A percentile compares a stretch with the other conserved stretches of the same genome.
phyloP scores from a whole-genome alignment of 2,888 invertebrate species.

The Panopea generosa region DNA sequence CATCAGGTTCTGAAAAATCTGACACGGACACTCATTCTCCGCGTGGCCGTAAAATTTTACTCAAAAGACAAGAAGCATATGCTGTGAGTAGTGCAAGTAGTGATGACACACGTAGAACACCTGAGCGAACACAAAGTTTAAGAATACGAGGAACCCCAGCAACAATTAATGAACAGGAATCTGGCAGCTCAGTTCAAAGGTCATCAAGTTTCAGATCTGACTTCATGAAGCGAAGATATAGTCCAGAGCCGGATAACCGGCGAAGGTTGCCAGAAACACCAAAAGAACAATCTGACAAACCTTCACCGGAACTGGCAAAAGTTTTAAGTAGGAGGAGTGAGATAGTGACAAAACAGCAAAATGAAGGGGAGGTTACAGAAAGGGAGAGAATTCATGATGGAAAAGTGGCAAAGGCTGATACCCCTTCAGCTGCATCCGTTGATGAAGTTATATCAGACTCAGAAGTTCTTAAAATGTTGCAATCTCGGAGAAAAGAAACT shows the following conservation, averaged over 20 bases:
- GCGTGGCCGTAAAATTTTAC: conserved; percentile 49
- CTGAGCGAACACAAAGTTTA: conserved; percentile 84
- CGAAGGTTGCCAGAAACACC: conserved; percentile 54
- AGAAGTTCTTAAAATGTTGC: conserved; percentile 69
- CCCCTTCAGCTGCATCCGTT: conserved; percentile 33
- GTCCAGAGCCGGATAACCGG: conserved; percentile 55
- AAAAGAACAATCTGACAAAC: conserved; percentile 88
- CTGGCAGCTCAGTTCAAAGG: conserved; percentile 63
- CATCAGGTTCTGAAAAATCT: conserved; percentile 72
- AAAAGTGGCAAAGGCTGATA: conserved; percentile 44
- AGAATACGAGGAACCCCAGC: conserved; percentile 65
- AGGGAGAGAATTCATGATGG: conserved; percentile 55
- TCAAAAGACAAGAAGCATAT: conserved; percentile 68
- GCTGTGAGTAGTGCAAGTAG: conserved; percentile 69
- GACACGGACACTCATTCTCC: conserved; percentile 61
- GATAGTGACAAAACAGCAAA: conserved; percentile 68
- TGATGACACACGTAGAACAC: conserved; percentile 71
- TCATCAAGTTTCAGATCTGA: conserved; percentile 76
- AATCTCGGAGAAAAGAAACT: conserved; percentile 69
- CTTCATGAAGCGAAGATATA: conserved; percentile 70
- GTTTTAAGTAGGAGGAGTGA: conserved; percentile 86
- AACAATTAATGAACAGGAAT: conserved; percentile 86
- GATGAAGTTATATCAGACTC: conserved; percentile 67
- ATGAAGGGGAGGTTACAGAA: conserved; percentile 53
- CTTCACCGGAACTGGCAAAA: conserved; percentile 89